Conservation (phyloP, 2,888 invertebrate species). For the Meloe dianella region DNA sequence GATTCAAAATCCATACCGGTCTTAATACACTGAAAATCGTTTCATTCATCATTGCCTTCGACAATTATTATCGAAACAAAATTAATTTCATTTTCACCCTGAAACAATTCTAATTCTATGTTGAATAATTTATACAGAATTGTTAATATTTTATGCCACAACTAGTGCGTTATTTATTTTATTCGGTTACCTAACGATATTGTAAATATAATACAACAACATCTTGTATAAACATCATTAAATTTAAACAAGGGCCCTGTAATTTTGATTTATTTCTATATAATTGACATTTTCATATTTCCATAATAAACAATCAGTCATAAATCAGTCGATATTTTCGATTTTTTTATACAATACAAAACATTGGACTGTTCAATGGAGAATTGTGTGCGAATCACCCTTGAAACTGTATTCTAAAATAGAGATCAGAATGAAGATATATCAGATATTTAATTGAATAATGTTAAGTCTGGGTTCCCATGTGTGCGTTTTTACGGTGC, state of each 20-base stretch:
- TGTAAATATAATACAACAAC: neutral
- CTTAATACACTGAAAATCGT: constrained; percentile 14
- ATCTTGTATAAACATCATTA: neutral
- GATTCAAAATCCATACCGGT: constrained; percentile 31
- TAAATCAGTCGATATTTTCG: no score
- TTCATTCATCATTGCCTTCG: constrained; percentile 14
- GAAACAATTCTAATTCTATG: constrained; percentile 12
- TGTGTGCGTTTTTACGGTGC: no score
- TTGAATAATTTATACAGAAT: constrained; percentile 17
- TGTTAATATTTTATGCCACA: neutral
- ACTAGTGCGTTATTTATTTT: neutral
- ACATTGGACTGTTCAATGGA: no score
- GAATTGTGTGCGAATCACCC: no score
- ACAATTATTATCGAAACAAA: neutral
- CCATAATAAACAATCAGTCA: neutral
- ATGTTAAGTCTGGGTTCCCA: no score
- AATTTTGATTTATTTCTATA: neutral
- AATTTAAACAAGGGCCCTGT: neutral
- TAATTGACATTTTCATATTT: neutral
- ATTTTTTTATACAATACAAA: no score
- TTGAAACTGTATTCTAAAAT: no score
- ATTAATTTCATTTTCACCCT: neutral
- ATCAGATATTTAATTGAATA: no score
- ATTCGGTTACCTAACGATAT: neutral
- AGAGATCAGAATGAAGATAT: no score